These are phyloP conservation scores for Hippopotamyrus pictus DNA, from an alignment of 2,797 vertebrate species.

Conservation along the genomic window DNA sequence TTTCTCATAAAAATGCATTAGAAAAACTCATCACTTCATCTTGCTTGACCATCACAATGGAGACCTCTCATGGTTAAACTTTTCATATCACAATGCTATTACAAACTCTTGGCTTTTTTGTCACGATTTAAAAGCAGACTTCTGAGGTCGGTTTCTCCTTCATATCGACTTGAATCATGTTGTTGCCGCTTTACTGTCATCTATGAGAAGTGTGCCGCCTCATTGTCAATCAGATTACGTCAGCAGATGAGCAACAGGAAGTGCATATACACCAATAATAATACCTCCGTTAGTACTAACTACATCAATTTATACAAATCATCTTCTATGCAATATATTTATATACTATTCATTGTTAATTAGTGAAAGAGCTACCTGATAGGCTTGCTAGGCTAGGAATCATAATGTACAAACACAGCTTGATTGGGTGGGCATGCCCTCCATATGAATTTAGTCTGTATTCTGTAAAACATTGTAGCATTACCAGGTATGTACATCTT, in stretches of 20 bases:
- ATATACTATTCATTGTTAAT: not conserved
- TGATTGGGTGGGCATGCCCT: not conserved
- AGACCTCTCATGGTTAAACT: not conserved
- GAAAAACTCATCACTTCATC: not conserved
- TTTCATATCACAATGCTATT: not conserved
- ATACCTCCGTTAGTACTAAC: not conserved
- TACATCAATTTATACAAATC: not conserved
- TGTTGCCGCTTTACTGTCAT: not conserved
- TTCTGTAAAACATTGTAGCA: not conserved
- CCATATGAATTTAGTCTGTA: not conserved
- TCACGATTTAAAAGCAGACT: not conserved
- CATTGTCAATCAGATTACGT: not conserved
- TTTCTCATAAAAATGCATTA: not conserved
- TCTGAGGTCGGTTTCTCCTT: not conserved
- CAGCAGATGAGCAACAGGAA: not conserved
- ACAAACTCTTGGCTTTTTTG: not conserved
- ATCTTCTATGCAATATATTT: not conserved
- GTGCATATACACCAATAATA: not conserved
- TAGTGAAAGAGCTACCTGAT: not conserved
- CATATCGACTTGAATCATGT: not conserved
- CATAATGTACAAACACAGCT: not conserved
- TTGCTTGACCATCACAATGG: not conserved
- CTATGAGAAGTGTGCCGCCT: not conserved
- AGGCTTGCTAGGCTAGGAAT: not conserved
- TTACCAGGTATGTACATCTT: not conserved